phyloP scores from a whole-genome alignment of 2,888 invertebrate genomes.

The Lypha dubia region DNA sequence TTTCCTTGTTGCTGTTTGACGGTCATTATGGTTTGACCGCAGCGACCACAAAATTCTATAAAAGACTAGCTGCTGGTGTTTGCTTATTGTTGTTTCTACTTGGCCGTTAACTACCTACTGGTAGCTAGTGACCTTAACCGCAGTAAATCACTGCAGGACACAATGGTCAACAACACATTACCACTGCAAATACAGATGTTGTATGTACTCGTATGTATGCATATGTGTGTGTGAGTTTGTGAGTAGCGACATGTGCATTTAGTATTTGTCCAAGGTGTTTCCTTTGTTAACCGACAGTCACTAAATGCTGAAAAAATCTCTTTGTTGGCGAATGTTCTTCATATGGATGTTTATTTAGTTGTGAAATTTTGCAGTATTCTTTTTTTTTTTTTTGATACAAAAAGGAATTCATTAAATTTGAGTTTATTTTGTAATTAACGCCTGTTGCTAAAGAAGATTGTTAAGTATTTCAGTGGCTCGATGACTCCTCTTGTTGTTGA shows the following conservation, averaged over 20 bases:
- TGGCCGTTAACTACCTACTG: constrained; percentile 53
- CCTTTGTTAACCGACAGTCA: constrained; percentile 72
- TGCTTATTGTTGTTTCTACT: constrained; percentile 50
- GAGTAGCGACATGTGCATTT: constrained; percentile 73
- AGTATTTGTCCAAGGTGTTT: constrained; percentile 79
- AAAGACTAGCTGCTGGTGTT: constrained; percentile 45
- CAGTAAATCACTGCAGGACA: constrained; percentile 80
- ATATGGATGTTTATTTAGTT: constrained; percentile 44
- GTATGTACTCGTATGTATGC: not conserved
- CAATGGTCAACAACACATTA: constrained; percentile 54
- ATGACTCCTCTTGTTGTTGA: constrained; percentile 75
- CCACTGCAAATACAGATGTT: constrained; percentile 25
- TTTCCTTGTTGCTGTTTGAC: too few species aligned
- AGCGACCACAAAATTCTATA: constrained; percentile 65
- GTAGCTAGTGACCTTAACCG: constrained; percentile 75
- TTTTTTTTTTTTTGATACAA: constrained; percentile 33
- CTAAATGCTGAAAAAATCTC: constrained; percentile 24
- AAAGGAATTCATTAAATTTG: constrained; percentile 76
- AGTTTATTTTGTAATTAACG: constrained; percentile 84
- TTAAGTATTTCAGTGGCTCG: constrained; percentile 54
- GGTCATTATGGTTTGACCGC: constrained; percentile 80
- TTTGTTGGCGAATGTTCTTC: constrained; percentile 14
- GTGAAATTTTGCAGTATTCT: constrained; percentile 62
- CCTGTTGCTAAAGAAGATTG: constrained; percentile 78
- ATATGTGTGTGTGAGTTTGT: not conserved